Evolutionary conservation across 1,140 invertebrate genomes (phyloP).

Genomic region (Drosophila mojavensis): DNA sequence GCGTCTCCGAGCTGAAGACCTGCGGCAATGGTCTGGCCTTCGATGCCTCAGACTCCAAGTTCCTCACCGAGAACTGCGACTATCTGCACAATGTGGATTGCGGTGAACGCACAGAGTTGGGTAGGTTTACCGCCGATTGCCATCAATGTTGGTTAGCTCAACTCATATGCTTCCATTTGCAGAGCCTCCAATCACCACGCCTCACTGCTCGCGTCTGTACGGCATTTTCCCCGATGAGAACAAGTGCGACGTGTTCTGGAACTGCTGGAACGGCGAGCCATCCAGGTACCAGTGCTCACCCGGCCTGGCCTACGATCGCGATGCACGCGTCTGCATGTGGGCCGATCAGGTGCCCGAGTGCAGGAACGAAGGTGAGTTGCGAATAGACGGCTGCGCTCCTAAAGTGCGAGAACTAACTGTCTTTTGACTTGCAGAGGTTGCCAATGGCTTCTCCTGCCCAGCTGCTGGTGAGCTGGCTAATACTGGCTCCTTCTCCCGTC

Average conservation of each 20-base stretch:
- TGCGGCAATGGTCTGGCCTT: slow-evolving; percentile 97
- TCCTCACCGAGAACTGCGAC: slow-evolving; percentile 96
- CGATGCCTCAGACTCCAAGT: slow-evolving; percentile 94
- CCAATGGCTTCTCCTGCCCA: slow-evolving; percentile 94
- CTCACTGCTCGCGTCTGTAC: slow-evolving; percentile 94
- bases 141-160: background rate
- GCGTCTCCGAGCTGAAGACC: slow-evolving; percentile 93
- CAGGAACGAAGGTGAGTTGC: slow-evolving; percentile 90
- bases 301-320: slow-evolving; percentile 96
- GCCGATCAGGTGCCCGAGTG: slow-evolving; percentile 96
- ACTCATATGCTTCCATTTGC: slow-evolving; percentile 5
- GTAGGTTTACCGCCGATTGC: slow-evolving; percentile 84
- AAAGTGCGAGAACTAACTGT: background rate
- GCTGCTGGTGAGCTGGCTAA: slow-evolving; percentile 91
- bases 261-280: slow-evolving; percentile 97
- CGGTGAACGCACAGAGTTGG: slow-evolving; percentile 93
- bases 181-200: slow-evolving; percentile 94
- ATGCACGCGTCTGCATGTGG: slow-evolving; percentile 97
- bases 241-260: slow-evolving; percentile 97
- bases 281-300: slow-evolving; percentile 97
- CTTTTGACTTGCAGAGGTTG: slow-evolving; percentile 89
- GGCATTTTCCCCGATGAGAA: slow-evolving; percentile 95
- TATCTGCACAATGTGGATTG: slow-evolving; percentile 98
- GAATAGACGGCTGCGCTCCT: too few relatives aligned
- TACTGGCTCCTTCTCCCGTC: slow-evolving; percentile 95